phyloP scores from a whole-genome alignment of 2,113 vertebrate genomes.

The Rhinolophus sinicus region DNA sequence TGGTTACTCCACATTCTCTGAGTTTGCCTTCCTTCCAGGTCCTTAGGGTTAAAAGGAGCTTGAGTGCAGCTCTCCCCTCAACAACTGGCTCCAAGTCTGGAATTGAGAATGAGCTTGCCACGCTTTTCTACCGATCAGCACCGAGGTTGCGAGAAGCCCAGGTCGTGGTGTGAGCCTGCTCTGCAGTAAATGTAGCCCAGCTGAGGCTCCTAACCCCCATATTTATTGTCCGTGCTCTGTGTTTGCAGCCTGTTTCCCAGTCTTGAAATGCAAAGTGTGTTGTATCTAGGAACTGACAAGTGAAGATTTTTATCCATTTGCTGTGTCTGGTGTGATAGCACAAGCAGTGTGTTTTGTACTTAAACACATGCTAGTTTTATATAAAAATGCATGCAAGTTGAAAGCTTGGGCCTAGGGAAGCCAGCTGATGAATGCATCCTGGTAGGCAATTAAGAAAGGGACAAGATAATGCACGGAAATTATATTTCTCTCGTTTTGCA shows the following conservation, averaged over 20 bases:
- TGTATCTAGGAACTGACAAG: constrained; percentile 76
- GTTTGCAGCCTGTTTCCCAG: constrained; percentile 51
- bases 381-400: constrained; percentile 65
- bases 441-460: constrained; percentile 82
- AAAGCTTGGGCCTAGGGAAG: constrained; percentile 34
- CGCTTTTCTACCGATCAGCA: neutral
- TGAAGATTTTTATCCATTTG: constrained; percentile 78
- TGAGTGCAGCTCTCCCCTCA: neutral
- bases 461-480: constrained; percentile 80
- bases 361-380: constrained; percentile 70
- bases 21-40: neutral
- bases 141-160: neutral
- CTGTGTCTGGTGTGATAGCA: constrained; percentile 74
- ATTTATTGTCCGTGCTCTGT: neutral
- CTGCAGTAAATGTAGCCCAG: neutral
- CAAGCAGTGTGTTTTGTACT: constrained; percentile 72
- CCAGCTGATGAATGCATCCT: constrained; percentile 74
- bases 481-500: constrained; percentile 73
- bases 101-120: neutral
- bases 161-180: neutral
- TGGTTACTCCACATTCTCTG: neutral
- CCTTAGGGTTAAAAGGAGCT: neutral
- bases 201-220: neutral
- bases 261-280: constrained; percentile 69
- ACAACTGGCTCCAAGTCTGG: neutral